Base-by-base conservation (phyloP, 1,140 invertebrate genomes). In the Pseudomyrmex gracilis region DNA sequence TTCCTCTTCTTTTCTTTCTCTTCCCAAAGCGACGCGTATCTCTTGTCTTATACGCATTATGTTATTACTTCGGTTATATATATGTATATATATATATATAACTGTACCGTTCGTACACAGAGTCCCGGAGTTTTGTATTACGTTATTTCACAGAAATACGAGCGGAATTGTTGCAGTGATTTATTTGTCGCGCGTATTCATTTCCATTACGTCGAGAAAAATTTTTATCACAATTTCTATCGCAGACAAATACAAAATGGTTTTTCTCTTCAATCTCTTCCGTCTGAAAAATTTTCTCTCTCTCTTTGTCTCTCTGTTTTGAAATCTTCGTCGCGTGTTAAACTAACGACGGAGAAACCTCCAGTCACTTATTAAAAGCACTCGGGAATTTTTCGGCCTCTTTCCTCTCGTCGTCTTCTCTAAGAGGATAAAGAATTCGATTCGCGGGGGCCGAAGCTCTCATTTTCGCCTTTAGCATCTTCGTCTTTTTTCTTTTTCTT, bases 371-470 rank as follows among this genome's bases (percentile, higher is more conserved):
- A 85, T 87, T 84, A 70, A 73, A 45, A 51, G 51, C 51, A 85
- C 70, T 67, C 22, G 70, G 34, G 57, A 84, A 70, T 84, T 68
- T 77, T 73, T 58, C 61, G 57, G 64, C 80, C 43, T 85, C 73
- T 22, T 66, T 87, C 73, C 73, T 22, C 61, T 87, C 73, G 60
- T 80, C 82, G 64, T 82, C 70, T 64, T 64, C 84, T 34, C 55
- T 91, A 90, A 91, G 91, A 92, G 90, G 90, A 92, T 92, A 90
- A 91, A 86, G 74, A 90, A 92, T 89, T 87, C 88, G 90, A 92
- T 87, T 89, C 85, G 47, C 51, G 61, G 24, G 5, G 47, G 13
- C 22, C 55, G 47, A n/a, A n/a, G 34, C 51, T 53, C 73, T 58
- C 57, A 55, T 64, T 47, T 67, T 43, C 60, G 58, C 51, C 51